Conservation (phyloP, 1,140 invertebrate species). For the Acyrthosiphon pisum region DNA sequence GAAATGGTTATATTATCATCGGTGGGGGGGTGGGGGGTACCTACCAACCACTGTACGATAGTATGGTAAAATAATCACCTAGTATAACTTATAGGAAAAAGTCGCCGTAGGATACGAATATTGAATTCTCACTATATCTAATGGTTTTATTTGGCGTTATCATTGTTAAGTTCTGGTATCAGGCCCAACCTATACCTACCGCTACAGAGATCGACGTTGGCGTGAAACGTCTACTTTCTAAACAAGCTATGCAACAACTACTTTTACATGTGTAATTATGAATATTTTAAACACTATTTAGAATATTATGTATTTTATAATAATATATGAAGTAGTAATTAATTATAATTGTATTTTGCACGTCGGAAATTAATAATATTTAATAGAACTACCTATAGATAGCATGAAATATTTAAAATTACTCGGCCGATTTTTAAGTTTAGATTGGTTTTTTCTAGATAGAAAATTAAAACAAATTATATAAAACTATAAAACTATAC, state of each 20-base stretch:
- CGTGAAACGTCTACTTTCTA: constrained; percentile 55
- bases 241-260: constrained; percentile 45
- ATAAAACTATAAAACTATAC: neutral
- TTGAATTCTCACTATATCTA: constrained; percentile 30
- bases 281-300: constrained; percentile 35
- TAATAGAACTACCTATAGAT: neutral
- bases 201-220: constrained; percentile 45
- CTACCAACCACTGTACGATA: neutral
- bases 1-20: neutral
- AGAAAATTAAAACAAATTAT: neutral
- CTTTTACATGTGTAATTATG: constrained; percentile 53
- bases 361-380: neutral
- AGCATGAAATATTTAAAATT: neutral
- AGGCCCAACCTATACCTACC: constrained; percentile 27
- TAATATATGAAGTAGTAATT: neutral
- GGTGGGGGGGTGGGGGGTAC: no score
- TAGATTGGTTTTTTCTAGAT: neutral
- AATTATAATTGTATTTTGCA: neutral
- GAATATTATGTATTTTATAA: constrained; percentile 24
- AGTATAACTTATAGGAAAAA: constrained; percentile 9
- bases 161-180: constrained; percentile 49
- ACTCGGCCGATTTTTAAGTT: neutral
- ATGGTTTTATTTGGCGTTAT: constrained; percentile 36
- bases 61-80: neutral
- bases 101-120: neutral